Base-by-base conservation (phyloP, 2,888 invertebrate genomes). In the Melitaea athalia region DNA sequence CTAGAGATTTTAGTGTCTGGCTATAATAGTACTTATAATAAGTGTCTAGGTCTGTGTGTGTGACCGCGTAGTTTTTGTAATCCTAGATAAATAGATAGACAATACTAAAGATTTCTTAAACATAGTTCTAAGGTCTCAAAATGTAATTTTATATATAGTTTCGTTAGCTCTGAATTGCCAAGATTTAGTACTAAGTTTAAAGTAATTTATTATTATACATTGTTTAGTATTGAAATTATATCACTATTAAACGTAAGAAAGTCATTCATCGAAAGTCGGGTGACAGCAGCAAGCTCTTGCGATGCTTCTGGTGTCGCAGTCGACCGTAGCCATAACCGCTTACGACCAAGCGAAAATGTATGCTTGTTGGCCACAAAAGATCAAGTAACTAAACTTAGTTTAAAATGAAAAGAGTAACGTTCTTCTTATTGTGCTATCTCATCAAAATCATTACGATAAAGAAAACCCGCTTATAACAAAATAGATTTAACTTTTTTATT, bases 1-100 rank as follows among this genome's bases (percentile, higher is more conserved):
- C 49, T 70, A 68, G 59, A 53, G 45, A 45, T 52, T 59, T 59
- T 59, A 63, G 49, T 63, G 47, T 49, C 57, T 53, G 60, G 64
- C 63, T 67, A 49, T 69, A 59, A 64, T 71, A 69, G 64, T 53
- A 55, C 53, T 63, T 59, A 45, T 38, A 64, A 52, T 65, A 80
- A 81, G 81, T 82, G 82, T 85, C 81, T 76, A 85, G 86, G 82
- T 57, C 38, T n/a, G 14, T 57, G 57, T 57, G 79, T 79, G 84
- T 86, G 86, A 85, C 81, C 78, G 83, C 81, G 79, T 88, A 88
- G 87, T 74, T 86, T 87, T 87, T 87, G 81, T 87, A 87, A 83
- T 76, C 76, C 77, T 73, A 74, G 67, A 60, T 38, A 59, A 49
- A 57, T 72, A 73, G 74, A 74, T 74, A 74, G 73, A 74, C 73